Evolutionary conservation across 2,113 vertebrate species (phyloP).

Genomic region (Cryptotis parvus): DNA sequence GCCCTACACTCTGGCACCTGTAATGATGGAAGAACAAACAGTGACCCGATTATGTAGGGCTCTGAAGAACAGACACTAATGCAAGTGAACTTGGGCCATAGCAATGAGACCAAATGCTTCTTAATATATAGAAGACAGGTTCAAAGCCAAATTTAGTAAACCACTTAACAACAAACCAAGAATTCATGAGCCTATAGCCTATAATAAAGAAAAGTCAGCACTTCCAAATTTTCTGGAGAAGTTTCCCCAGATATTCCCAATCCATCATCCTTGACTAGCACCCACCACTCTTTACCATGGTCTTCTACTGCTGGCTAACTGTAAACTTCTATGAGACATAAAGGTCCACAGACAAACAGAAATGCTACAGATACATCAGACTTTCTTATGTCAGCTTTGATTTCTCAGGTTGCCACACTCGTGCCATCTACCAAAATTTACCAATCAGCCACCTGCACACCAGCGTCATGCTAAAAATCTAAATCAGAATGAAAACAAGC

Average conservation of each 20-base stretch:
- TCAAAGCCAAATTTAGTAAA: background rate
- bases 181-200: background rate
- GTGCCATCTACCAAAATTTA: conserved; percentile 51
- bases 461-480: conserved; percentile 46
- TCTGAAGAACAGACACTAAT: background rate
- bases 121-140: background rate
- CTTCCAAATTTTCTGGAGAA: background rate
- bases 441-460: conserved; percentile 26
- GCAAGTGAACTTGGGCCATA: background rate
- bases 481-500: conserved; percentile 23
- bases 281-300: background rate
- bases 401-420: conserved; percentile 30
- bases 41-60: background rate
- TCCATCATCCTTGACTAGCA: background rate
- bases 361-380: background rate
- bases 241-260: background rate
- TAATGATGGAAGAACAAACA: background rate
- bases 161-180: background rate
- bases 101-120: background rate
- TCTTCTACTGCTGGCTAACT: background rate
- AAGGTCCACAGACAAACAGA: background rate
- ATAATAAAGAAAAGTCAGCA: conserved; percentile 13
- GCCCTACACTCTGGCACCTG: background rate
- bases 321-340: background rate
- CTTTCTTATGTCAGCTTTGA: conserved; percentile 25